phyloP scores from a whole-genome alignment of 2,113 vertebrate species.

The Meleagris gallopavo region DNA sequence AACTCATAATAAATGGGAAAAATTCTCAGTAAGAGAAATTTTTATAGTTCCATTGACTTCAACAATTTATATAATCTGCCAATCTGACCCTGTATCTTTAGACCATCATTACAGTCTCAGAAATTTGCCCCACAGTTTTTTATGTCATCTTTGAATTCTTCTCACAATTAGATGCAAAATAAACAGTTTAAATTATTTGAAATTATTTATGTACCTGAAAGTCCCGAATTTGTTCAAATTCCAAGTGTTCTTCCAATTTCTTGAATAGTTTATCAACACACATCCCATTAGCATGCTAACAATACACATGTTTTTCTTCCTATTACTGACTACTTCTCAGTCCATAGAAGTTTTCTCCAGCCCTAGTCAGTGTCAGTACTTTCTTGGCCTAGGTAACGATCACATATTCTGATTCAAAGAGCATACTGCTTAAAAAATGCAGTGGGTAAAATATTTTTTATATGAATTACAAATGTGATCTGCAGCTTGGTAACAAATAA shows the following conservation, averaged over 20 bases:
- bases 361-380: neutral
- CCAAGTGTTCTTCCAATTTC: neutral
- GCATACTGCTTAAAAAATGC: neutral
- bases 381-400: neutral
- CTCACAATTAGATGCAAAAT: neutral
- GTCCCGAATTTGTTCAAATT: neutral
- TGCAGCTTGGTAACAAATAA: constrained; percentile 23
- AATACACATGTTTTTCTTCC: neutral
- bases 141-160: neutral
- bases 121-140: neutral
- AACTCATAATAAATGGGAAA: neutral
- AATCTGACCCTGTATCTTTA: neutral
- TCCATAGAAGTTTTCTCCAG: neutral
- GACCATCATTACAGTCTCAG: neutral
- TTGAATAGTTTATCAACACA: neutral
- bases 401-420: neutral
- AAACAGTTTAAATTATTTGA: neutral
- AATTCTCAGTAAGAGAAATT: neutral
- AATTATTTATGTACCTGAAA: neutral
- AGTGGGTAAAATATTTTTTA: neutral
- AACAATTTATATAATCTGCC: neutral
- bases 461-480: constrained; percentile 12
- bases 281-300: neutral
- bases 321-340: neutral
- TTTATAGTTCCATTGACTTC: neutral